Evolutionary conservation across 2,888 invertebrate genomes (phyloP), one percentile per base, ranked within the genome.

Genomic region (Drosophila fulvimacula): DNA sequence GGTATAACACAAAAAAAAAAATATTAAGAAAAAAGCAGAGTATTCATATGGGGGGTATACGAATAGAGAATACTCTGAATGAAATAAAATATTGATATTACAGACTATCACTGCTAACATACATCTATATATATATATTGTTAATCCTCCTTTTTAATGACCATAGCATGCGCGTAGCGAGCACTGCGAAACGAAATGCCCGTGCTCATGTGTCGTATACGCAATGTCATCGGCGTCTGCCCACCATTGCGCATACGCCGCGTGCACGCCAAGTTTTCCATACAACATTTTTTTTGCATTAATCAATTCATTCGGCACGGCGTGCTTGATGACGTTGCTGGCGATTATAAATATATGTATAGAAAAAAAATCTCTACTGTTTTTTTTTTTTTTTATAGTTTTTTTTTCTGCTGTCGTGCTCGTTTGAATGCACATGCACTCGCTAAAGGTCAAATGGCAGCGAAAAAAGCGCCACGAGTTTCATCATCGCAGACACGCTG

Each of bases 381-480:
- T 46, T 57, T 57, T 57, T 57, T 41, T 19, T 46, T 57, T 57
- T 57, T 57, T 41, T 36, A 66, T 41, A 55, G 36, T 60, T 58
- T 51, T 60, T 60, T 58, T 51, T 60, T 44, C 48, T 52, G 30
- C 32, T 30, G 56, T 48, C 46, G 56, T 72, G 65, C 48, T 60
- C 64, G 56, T 66, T 73, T 61, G 65, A 77, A 59, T 82, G 80
- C 74, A 81, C 72, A 72, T 76, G 82, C 85, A 85, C 69, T 70
- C 75, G 73, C 82, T 74, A 85, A 83, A 83, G 82, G 82, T 83
- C 82, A 78, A 85, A 82, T 75, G 78, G 44, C 79, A 76, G 61
- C 79, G 58, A 53, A 53, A 66, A 59, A 55, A 21, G 11, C 66
- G 57, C 66, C 57, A 60, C 70, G 65, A 74, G 70, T 69, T 75